Base-by-base conservation (phyloP, 1,140 invertebrate species). In the Carposina sasakii region DNA sequence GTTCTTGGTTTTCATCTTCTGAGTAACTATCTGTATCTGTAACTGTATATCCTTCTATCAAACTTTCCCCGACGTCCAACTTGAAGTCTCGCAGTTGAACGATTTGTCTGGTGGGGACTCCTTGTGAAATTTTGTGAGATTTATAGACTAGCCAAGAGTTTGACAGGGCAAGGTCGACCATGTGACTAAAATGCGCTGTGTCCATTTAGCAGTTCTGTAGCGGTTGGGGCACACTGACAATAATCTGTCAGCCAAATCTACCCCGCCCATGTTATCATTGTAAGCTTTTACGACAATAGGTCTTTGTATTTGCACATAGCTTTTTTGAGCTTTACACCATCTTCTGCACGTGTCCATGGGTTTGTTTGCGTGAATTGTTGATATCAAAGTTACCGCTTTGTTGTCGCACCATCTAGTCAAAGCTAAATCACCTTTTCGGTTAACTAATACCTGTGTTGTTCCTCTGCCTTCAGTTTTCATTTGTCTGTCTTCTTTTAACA, bases 131-230 rank as follows among this genome's bases (percentile, higher is more conserved):
- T 46, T 46, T 17, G 10, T 34, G 8, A 2, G 17, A 3, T 34
- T 24, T 46, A 23, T 34, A 48, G 2, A 10, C 3, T 2, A 48
- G 4, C 45, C 45, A 48, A 5, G 45, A 37, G 13, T 48, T 48
- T 10, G 13, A 26, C 15, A 39, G 12, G 17, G 45, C 33, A 4
- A 48, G 16, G 16, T 48, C 45, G 17, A 48, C 2, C 33, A 48
- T 37, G 19, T 48, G 45, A 10, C n/a, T 12, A 17, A 37, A 39
- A 48, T 3, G 4, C 45, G 21, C 4, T 19, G 13, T 19, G 45
- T 48, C 45, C 45, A 48, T 28, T 48, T 48, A 9, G 2, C 5
- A 19, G 45, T 48, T 26, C 24, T 24, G 16, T 37, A 26, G 3
- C 45, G 12, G 4, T 8, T 17, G 2, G 45, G 45, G 23, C 45